phyloP scores from a whole-genome alignment of 2,797 vertebrate species.

The Ataeniobius toweri region DNA sequence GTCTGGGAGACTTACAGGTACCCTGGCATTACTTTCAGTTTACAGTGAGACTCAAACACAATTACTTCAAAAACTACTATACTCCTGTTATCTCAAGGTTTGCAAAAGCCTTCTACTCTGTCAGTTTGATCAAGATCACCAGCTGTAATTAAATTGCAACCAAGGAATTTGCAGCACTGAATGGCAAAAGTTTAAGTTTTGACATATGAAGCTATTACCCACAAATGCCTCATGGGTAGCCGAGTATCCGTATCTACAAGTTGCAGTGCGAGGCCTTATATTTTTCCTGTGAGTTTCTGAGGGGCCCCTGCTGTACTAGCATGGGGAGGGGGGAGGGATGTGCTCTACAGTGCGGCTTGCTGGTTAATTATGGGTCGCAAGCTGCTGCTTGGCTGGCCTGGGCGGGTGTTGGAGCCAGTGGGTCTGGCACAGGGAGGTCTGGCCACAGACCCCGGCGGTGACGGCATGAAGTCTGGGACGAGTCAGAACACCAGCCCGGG shows the following conservation, averaged over 20 bases:
- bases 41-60: conserved; percentile 45
- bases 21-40: conserved; percentile 70
- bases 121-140: conserved; percentile 53
- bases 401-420: conserved; percentile 87
- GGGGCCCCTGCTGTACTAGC: conserved; percentile 58
- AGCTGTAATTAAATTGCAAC: conserved; percentile 59
- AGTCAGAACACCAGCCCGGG: conserved; percentile 86
- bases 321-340: conserved; percentile 62
- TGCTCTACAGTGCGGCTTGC: conserved; percentile 73
- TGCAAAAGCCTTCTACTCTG: conserved; percentile 51
- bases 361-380: conserved; percentile 86
- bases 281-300: conserved; percentile 53
- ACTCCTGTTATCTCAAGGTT: conserved; percentile 45
- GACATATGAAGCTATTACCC: conserved; percentile 24
- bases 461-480: conserved; percentile 89
- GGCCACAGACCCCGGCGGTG: conserved; percentile 87
- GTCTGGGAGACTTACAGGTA: conserved; percentile 69
- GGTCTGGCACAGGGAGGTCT: conserved; percentile 89
- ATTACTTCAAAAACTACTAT: conserved; percentile 27
- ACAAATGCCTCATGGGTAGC: conserved; percentile 19
- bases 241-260: conserved; percentile 35
- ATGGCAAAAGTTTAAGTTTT: conserved; percentile 36
- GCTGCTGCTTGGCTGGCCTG: conserved; percentile 85
- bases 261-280: conserved; percentile 25
- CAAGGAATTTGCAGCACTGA: conserved; percentile 29